Evolutionary conservation across 2,797 vertebrate genomes (phyloP).

Genomic region (Poeciliopsis presidionis): DNA sequence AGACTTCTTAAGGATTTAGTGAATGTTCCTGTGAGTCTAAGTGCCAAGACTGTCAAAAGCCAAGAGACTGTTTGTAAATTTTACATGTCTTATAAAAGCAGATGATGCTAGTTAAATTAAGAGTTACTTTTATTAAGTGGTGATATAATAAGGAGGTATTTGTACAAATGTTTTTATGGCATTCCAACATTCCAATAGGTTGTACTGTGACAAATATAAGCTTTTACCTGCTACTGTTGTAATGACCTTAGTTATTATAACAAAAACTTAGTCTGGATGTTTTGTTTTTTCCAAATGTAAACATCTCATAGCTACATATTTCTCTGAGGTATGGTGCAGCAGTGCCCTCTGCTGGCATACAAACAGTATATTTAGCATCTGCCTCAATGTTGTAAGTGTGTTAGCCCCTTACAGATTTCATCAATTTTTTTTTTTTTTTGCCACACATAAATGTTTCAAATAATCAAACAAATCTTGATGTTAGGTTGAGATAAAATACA

Average conservation of each 20-base stretch:
- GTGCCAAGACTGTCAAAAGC: conserved; percentile 77
- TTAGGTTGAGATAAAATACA: not conserved
- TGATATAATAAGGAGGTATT: conserved; percentile 52
- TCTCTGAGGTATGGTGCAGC: conserved; percentile 27
- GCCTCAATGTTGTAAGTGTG: conserved; percentile 8
- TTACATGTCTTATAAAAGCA: conserved; percentile 73
- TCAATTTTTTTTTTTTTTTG: not conserved
- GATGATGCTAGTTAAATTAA: conserved; percentile 52
- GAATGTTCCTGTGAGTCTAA: conserved; percentile 62
- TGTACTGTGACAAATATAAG: conserved; percentile 72
- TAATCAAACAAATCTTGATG: not conserved
- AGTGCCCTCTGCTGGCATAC: conserved; percentile 69
- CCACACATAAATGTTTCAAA: not conserved
- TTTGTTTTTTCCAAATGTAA: conserved; percentile 13
- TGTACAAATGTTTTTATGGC: conserved; percentile 72
- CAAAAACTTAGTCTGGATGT: not conserved
- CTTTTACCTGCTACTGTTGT: conserved; percentile 78
- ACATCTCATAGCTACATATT: conserved; percentile 14
- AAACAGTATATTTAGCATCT: conserved; percentile 17
- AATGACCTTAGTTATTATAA: not conserved
- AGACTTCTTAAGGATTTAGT: conserved; percentile 46
- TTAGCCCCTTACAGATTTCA: not conserved
- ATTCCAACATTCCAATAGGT: conserved; percentile 72
- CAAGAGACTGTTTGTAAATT: conserved; percentile 75
- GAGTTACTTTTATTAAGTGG: conserved; percentile 52